Base-by-base conservation (phyloP, 2,113 vertebrate genomes). In the Lanius collurio region DNA sequence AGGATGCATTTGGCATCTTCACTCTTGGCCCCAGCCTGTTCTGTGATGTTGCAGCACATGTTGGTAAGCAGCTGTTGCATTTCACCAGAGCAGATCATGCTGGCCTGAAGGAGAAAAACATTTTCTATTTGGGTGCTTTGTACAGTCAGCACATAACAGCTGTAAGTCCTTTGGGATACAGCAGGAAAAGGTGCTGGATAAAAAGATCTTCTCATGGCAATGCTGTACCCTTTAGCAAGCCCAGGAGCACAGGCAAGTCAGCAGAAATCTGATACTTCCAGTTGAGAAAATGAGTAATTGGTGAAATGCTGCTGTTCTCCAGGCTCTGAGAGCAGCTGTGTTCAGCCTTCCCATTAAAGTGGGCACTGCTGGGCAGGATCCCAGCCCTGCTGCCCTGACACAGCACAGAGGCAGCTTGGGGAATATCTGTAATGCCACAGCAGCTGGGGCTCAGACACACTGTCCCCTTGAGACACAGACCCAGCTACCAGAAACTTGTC, bases 61-160 rank as follows among this genome's bases (percentile, higher is more conserved):
- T 92, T 79, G 6, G 3, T 20, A 9, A 92, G 92, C 96, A 96
- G 94, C 95, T 96, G 96, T 39, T 90, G 80, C 57, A 3, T 87
- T 73, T 96, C 93, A 95, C 41, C 83, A 21, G 76, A 73, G 56
- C 76, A 71, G 83, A 71, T 56, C 3, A 4, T 0, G 0, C 44
- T 92, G 84, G 76, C 76, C 28, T 19, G 63, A 87, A 76, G 56
- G n/a, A 93, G 88, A 31, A 95, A 95, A 89, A 49, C 49, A 68
- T 97, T 93, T 96, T 56, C 83, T 85, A 11, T 70, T 94, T 64
- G 88, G 50, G 76, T 92, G 50, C 90, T 91, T 62, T 83, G 57
- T 74, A 13, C 52, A 75, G 65, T 82, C 49, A 68, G 76, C 59
- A 18, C 37, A 1, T 14, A 78, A 87, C 88, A 73, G 92, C 93